Conservation (phyloP, 2,113 vertebrate species). For the Semnornis frantzii region DNA sequence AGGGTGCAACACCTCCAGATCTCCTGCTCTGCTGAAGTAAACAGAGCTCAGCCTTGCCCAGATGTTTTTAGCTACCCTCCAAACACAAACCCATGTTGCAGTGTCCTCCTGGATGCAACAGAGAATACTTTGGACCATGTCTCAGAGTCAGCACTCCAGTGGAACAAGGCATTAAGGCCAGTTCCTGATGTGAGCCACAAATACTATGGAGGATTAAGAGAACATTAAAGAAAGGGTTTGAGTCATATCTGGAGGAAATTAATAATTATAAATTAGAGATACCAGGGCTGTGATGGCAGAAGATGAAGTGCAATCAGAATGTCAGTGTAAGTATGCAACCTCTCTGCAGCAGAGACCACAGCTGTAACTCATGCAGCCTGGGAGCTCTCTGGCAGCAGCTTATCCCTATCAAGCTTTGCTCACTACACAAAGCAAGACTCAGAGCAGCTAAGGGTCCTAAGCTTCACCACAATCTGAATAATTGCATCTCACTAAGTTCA, state of each 20-base stretch:
- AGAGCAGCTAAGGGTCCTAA: background rate
- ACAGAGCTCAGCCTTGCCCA: background rate
- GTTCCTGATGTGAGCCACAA: background rate
- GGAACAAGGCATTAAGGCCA: background rate
- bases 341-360: background rate
- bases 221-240: background rate
- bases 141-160: background rate
- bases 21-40: background rate
- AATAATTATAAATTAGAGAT: conserved; percentile 45
- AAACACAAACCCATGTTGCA: background rate
- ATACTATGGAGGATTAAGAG: background rate
- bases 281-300: background rate
- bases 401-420: background rate
- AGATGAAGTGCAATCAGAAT: conserved; percentile 30
- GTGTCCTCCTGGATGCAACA: background rate
- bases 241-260: background rate
- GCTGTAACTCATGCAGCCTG: background rate
- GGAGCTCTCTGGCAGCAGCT: background rate
- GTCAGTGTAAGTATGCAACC: background rate
- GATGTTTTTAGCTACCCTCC: background rate
- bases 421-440: background rate
- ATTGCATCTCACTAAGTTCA: background rate
- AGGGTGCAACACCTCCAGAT: background rate
- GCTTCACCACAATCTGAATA: background rate
- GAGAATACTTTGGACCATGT: rapidly evolving